These are phyloP conservation scores for Beroe ovata DNA, from an alignment of 37 sponge, comb jelly and placozoan genomes.

Conservation along the genomic window DNA sequence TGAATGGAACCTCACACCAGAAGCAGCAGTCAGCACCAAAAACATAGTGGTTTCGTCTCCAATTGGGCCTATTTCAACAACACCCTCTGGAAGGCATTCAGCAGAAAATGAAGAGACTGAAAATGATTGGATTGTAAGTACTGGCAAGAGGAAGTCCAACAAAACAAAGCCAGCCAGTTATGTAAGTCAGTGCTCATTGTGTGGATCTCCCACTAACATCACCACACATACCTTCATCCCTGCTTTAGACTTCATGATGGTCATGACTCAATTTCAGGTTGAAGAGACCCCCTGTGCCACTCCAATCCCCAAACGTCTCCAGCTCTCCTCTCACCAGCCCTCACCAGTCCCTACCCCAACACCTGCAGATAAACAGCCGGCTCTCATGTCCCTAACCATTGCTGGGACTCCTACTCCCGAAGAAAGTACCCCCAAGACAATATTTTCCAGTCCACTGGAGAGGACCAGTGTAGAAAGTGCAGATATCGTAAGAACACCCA, in stretches of 20 bases:
- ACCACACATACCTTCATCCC: too few relatives aligned
- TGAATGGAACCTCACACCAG: too few relatives aligned
- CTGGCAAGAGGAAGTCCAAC: slow-evolving; percentile 15
- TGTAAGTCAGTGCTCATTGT: neutral
- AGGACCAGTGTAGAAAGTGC: neutral
- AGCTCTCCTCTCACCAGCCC: slow-evolving; percentile 19
- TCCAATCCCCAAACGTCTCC: slow-evolving; percentile 10
- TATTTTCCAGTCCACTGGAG: slow-evolving; percentile 1
- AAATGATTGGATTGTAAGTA: slow-evolving; percentile 42
- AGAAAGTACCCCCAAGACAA: neutral
- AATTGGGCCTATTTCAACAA: slow-evolving; percentile 23
- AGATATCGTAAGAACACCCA: slow-evolving; percentile 22
- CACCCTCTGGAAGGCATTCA: neutral
- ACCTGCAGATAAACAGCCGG: slow-evolving; percentile 21
- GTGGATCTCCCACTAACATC: too few relatives aligned
- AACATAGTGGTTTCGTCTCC: slow-evolving; percentile 30
- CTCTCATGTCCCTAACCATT: slow-evolving; percentile 23
- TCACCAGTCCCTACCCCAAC: slow-evolving; percentile 6
- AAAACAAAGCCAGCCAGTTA: neutral
- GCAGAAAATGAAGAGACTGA: neutral
- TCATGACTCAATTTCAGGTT: neutral
- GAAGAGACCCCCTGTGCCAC: neutral
- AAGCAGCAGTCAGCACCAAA: neutral
- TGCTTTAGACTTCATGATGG: neutral
- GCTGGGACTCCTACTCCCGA: slow-evolving; percentile 14